phyloP scores from a whole-genome alignment of 2,888 invertebrate genomes.

The Harpagoxenus sublaevis region DNA sequence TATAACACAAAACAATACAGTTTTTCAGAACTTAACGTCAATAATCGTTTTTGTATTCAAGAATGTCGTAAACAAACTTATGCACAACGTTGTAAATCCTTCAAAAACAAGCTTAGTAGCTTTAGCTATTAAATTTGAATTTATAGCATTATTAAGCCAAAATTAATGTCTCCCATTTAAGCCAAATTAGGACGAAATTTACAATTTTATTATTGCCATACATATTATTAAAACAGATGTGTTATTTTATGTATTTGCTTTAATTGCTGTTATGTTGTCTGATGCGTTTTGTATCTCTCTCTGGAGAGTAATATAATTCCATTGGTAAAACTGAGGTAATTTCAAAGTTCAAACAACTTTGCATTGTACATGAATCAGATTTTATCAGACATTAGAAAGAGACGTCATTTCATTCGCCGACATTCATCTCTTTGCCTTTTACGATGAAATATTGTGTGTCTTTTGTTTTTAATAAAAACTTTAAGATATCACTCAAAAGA shows the following conservation, averaged over 20 bases:
- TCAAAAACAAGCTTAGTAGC: not conserved
- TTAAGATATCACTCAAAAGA: not conserved
- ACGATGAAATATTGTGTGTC: not conserved
- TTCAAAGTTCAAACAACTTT: not conserved
- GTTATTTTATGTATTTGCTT: constrained; percentile 6
- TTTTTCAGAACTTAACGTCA: not conserved
- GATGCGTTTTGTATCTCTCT: not conserved
- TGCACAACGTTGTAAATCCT: not conserved
- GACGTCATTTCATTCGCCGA: not conserved
- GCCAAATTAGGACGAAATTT: not conserved
- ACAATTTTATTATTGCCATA: not conserved
- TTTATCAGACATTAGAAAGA: not conserved
- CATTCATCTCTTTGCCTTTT: not conserved
- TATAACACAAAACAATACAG: not conserved
- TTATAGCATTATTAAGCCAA: not conserved
- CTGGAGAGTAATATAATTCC: not conserved
- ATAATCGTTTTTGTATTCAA: not conserved
- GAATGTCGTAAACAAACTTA: not conserved
- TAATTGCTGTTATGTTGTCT: not conserved
- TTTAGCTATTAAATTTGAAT: constrained; percentile 1
- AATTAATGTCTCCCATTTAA: not conserved
- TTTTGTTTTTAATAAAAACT: constrained; percentile 1
- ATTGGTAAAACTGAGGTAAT: not conserved
- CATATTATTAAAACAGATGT: constrained; percentile 20
- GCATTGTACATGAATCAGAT: not conserved